These are phyloP conservation scores for Diceros bicornis DNA, from an alignment of 2,797 vertebrate species.

Conservation along the genomic window DNA sequence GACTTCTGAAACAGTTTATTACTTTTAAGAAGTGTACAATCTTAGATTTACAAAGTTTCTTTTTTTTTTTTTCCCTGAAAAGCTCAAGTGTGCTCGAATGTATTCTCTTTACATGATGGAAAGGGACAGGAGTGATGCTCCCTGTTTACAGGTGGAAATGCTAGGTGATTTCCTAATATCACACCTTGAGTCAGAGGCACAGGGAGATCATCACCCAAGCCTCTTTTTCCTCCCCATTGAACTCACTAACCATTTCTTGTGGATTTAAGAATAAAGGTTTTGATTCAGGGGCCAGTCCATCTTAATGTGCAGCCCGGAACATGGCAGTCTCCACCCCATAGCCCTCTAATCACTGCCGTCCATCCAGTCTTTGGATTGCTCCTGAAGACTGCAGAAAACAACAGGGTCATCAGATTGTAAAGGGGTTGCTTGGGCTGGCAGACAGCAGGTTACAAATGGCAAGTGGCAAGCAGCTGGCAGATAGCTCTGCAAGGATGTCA, in stretches of 20 bases:
- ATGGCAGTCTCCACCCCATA: background rate
- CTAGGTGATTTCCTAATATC: background rate
- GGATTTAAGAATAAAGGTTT: background rate
- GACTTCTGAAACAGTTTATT: background rate
- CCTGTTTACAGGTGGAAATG: background rate
- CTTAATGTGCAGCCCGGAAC: background rate
- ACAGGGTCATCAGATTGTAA: background rate
- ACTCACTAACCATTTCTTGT: background rate
- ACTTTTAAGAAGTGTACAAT: background rate
- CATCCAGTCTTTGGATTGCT: background rate
- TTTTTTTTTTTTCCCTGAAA: background rate
- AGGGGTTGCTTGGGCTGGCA: conserved; percentile 67
- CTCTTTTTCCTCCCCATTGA: background rate
- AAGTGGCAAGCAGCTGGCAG: conserved; percentile 82
- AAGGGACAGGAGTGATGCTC: background rate
- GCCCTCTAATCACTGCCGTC: background rate
- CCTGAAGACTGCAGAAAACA: background rate
- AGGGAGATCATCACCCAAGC: background rate
- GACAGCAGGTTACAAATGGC: conserved; percentile 63
- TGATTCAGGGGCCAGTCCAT: background rate
- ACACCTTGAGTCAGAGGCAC: background rate
- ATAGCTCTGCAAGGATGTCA: conserved; percentile 76
- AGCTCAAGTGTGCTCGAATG: background rate
- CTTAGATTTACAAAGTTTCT: background rate
- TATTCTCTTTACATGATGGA: background rate